A percentile compares a stretch with the other conserved stretches of the same genome.
Evolutionary conservation across 2,113 vertebrate genomes (phyloP).

Genomic region (Stegostoma tigrinum): DNA sequence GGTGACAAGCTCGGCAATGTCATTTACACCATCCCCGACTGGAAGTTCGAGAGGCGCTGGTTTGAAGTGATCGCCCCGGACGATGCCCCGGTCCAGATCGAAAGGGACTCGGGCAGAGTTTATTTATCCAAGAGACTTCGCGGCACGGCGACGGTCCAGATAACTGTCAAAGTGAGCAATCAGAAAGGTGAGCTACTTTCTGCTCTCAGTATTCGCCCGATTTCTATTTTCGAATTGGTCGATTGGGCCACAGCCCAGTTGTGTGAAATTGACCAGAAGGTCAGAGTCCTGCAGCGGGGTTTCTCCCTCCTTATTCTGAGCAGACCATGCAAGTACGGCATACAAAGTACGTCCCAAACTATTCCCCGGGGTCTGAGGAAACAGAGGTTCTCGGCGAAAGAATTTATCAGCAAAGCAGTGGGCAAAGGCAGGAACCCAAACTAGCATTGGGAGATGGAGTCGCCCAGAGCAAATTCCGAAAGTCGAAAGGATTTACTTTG

Average conservation of each 20-base stretch:
- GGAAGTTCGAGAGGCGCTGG: constrained; percentile 58
- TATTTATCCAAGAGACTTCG: constrained; percentile 60
- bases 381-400: background rate
- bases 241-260: background rate
- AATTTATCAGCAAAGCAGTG: background rate
- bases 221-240: background rate
- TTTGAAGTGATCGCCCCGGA: constrained; percentile 62
- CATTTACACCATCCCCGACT: constrained; percentile 70
- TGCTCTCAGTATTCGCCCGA: background rate
- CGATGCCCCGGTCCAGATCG: constrained; percentile 58
- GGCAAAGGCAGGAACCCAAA: background rate
- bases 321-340: background rate
- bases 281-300: background rate
- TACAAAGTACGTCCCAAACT: background rate
- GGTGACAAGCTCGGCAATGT: constrained; percentile 60
- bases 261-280: background rate
- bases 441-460: background rate
- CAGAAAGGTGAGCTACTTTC: constrained; percentile 55
- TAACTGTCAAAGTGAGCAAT: constrained; percentile 62
- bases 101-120: constrained; percentile 67
- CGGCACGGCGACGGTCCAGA: constrained; percentile 52
- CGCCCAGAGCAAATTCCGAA: background rate
- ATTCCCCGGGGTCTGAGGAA: background rate
- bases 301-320: background rate
- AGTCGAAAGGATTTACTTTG: background rate